phyloP scores from a whole-genome alignment of 2,113 vertebrate species.

The Clarias gariepinus region DNA sequence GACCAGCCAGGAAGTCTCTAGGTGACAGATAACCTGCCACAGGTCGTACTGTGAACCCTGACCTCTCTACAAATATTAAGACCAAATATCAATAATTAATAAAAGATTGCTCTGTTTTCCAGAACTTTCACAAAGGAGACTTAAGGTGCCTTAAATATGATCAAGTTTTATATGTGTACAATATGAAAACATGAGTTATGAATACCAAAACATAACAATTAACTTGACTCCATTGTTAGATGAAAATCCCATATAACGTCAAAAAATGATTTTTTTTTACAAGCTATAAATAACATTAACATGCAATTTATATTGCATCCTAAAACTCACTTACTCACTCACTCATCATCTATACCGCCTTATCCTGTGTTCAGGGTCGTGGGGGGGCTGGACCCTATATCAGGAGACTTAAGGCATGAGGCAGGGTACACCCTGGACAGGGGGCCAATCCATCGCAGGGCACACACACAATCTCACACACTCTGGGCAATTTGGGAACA shows the following conservation, averaged over 20 bases:
- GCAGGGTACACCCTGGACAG: too few species aligned
- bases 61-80: constrained; percentile 79
- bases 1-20: constrained; percentile 90
- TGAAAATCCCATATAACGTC: not conserved
- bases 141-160: not conserved
- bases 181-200: not conserved
- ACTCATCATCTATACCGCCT: too few species aligned
- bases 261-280: not conserved
- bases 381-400: too few species aligned
- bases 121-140: not conserved
- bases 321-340: not conserved
- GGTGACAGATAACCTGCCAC: constrained; percentile 97
- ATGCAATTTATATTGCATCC: not conserved
- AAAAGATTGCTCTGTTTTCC: not conserved
- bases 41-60: constrained; percentile 92
- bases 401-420: too few species aligned
- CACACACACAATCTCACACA: too few species aligned
- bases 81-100: not conserved
- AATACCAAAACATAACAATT: not conserved
- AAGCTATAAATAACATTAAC: not conserved
- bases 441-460: too few species aligned
- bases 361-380: too few species aligned
- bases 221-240: not conserved
- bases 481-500: too few species aligned
- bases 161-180: not conserved